These are phyloP conservation scores for Parnassius mnemosyne DNA, from an alignment of 2,888 invertebrate genomes.

Conservation along the genomic window DNA sequence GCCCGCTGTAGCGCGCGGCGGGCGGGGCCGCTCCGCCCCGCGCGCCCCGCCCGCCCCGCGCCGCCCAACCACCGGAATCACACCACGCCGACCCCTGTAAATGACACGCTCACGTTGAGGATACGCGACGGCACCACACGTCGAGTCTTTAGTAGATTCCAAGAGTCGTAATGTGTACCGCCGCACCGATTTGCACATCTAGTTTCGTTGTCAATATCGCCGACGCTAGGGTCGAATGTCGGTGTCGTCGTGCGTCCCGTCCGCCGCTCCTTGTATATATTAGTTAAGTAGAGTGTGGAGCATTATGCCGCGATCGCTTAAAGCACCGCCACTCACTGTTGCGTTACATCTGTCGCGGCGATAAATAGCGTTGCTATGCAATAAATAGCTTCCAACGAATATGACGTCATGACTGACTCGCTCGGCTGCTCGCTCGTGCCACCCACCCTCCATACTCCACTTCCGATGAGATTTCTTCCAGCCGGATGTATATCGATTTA, in stretches of 20 bases:
- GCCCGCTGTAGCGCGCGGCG: conserved; percentile 22
- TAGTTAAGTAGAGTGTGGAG: conserved; percentile 20
- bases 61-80: conserved; percentile 10
- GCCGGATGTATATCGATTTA: too few relatives aligned
- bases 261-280: conserved; percentile 16
- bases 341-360: conserved; percentile 18
- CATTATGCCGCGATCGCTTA: conserved; percentile 22
- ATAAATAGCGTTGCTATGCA: conserved; percentile 22
- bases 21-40: conserved; percentile 29
- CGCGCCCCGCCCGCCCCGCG: conserved; percentile 28
- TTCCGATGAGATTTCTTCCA: too few relatives aligned
- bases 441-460: conserved; percentile 10
- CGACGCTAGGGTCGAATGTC: too few relatives aligned
- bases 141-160: neutral
- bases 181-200: too few relatives aligned
- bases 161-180: neutral
- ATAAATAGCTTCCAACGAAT: conserved; percentile 23
- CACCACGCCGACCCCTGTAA: neutral
- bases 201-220: too few relatives aligned
- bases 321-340: conserved; percentile 23
- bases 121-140: too few relatives aligned
- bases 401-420: conserved; percentile 24
- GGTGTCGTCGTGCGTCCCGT: neutral
- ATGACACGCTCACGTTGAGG: neutral
- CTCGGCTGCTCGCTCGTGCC: conserved; percentile 20